Evolutionary conservation across 1,140 invertebrate genomes (phyloP).

Genomic region (Nylanderia fulva): DNA sequence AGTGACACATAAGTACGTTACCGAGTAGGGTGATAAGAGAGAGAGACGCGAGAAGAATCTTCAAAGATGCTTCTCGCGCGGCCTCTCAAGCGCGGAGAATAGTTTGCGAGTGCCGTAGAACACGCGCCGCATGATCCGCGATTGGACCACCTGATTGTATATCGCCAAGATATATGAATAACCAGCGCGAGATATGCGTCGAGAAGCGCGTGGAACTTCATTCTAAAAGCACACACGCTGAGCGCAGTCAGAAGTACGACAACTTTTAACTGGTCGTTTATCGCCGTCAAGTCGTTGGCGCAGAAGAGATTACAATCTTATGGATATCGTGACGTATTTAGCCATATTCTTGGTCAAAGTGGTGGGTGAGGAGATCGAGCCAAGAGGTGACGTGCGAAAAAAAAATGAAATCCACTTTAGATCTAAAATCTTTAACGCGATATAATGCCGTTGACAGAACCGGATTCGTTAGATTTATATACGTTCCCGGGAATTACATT

Average conservation of each 20-base stretch:
- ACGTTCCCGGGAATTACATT: conserved; percentile 11
- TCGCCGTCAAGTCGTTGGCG: not conserved
- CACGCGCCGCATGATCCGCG: conserved; percentile 20
- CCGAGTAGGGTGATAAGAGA: conserved; percentile 19
- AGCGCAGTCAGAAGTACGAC: not conserved
- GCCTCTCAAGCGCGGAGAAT: conserved; percentile 4
- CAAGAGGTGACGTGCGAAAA: conserved; percentile 8
- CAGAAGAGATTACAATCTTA: not conserved
- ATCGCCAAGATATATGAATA: conserved; percentile 2
- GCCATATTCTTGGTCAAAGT: not conserved
- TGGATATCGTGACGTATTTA: not conserved
- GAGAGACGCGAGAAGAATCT: conserved; percentile 1
- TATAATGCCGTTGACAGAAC: conserved; percentile 62
- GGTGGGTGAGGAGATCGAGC: not conserved
- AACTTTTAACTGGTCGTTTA: conserved; percentile 34
- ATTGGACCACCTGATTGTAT: conserved; percentile 31
- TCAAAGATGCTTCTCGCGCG: not conserved
- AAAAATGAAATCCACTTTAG: conserved; percentile 35
- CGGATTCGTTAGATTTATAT: conserved; percentile 40
- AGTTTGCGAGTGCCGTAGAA: conserved; percentile 32
- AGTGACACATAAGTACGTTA: conserved; percentile 55
- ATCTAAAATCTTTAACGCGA: conserved; percentile 27
- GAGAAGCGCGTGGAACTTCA: conserved; percentile 11
- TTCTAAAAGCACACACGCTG: not conserved
- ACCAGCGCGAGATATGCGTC: conserved; percentile 27